phyloP scores from a whole-genome alignment of 2,888 invertebrate species.

The Diplazon laetatorius region DNA sequence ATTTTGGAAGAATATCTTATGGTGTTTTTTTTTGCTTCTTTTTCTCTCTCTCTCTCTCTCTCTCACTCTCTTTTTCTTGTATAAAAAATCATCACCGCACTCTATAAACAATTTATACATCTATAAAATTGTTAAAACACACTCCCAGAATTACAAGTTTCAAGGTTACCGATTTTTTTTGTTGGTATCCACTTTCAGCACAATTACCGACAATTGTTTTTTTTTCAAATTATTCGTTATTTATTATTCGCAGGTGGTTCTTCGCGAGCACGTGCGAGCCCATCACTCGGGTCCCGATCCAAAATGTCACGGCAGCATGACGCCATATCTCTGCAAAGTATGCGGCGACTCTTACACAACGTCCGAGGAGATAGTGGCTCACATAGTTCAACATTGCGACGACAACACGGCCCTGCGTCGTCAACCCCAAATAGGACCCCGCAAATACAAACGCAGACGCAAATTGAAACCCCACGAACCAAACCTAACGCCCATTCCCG shows the following conservation, averaged over 20 bases:
- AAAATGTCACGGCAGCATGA: slow-evolving; percentile 85
- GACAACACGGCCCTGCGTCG: slow-evolving; percentile 92
- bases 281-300: slow-evolving; percentile 93
- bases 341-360: slow-evolving; percentile 88
- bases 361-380: slow-evolving; percentile 90
- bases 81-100: too few species aligned
- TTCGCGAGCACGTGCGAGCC: slow-evolving; percentile 92
- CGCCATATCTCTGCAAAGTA: slow-evolving; percentile 90
- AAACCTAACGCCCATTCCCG: slow-evolving; percentile 58
- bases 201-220: too few species aligned
- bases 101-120: too few species aligned
- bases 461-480: slow-evolving; percentile 88
- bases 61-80: too few species aligned
- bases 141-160: too few species aligned
- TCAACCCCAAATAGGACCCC: slow-evolving; percentile 90
- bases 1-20: too few species aligned
- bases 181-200: too few species aligned
- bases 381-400: slow-evolving; percentile 93
- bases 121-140: too few species aligned
- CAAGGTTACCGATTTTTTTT: too few species aligned
- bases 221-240: background rate
- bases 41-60: too few species aligned
- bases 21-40: too few species aligned
- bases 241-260: slow-evolving; percentile 87
- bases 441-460: slow-evolving; percentile 91